Conservation (phyloP, 2,113 vertebrate genomes). For the Petrocephalus microphthalmus region DNA sequence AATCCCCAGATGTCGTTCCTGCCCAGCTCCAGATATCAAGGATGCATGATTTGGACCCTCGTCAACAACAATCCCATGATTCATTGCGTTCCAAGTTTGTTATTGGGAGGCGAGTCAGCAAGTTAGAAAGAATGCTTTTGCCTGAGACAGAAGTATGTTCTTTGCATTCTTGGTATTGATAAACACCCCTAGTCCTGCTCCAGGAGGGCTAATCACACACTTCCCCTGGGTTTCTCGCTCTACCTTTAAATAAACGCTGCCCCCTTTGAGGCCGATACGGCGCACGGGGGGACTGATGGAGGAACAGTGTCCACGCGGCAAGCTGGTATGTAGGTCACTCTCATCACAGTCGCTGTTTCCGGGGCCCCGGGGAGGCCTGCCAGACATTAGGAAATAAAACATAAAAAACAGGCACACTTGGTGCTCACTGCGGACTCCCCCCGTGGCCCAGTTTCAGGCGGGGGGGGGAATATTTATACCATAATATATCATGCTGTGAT, state of each 20-base stretch:
- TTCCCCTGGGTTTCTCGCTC: not conserved
- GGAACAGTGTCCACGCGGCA: not conserved
- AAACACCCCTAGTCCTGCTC: not conserved
- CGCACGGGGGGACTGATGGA: not conserved
- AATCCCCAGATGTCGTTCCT: not conserved
- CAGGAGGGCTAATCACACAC: not conserved
- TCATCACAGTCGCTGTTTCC: not conserved
- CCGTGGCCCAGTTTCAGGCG: slow-evolving; percentile 37
- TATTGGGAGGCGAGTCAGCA: not conserved
- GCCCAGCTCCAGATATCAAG: not conserved
- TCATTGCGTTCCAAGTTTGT: not conserved
- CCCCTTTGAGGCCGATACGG: not conserved
- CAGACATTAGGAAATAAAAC: slow-evolving; percentile 30
- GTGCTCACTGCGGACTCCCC: not conserved
- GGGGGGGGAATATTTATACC: slow-evolving; percentile 29
- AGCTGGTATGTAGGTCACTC: slow-evolving; percentile 16
- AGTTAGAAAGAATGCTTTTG: not conserved
- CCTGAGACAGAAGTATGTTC: not conserved
- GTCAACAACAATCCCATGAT: not conserved
- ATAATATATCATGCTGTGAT: slow-evolving; percentile 40
- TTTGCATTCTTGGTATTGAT: not conserved
- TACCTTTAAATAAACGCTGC: not conserved
- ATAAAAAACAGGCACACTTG: slow-evolving; percentile 26
- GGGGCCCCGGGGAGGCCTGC: not conserved
- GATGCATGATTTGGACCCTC: not conserved